Evolutionary conservation across 2,888 invertebrate species (phyloP).

Genomic region (Aporophyla nigra): DNA sequence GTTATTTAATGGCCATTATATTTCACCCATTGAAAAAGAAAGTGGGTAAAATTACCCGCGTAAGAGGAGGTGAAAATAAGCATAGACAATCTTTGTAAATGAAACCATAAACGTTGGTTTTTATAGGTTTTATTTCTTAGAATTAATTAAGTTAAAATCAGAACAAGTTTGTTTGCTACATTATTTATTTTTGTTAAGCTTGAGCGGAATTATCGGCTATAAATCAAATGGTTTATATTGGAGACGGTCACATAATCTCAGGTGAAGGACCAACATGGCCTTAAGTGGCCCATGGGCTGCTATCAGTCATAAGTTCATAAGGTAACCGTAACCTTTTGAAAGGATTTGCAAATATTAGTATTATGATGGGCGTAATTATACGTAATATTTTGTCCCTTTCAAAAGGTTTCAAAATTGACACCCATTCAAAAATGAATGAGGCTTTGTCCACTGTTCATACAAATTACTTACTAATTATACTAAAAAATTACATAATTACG

Average conservation of each 20-base stretch:
- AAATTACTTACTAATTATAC: conserved; percentile 20
- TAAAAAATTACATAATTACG: conserved; percentile 35
- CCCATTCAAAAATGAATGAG: conserved; percentile 20
- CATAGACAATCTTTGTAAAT: background rate
- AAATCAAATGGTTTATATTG: background rate
- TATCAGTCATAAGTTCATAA: background rate
- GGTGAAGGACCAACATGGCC: background rate
- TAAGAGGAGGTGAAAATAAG: background rate
- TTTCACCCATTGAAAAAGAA: no score
- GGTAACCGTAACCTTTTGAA: background rate
- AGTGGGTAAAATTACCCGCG: no score
- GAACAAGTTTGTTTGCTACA: conserved; percentile 32
- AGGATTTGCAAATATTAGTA: no score
- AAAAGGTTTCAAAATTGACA: background rate
- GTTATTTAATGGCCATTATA: no score
- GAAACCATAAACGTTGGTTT: background rate
- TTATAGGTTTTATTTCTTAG: conserved; percentile 34
- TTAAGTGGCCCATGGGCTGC: background rate
- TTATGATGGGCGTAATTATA: no score
- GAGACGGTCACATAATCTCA: background rate
- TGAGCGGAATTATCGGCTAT: background rate
- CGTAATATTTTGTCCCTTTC: no score
- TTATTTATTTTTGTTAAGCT: background rate
- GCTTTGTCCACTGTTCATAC: conserved; percentile 12
- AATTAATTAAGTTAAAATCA: conserved; percentile 36